A percentile compares a stretch with the other conserved stretches of the same genome.
Conservation (phyloP, 2,888 invertebrate species). For the Mamestra brassicae region DNA sequence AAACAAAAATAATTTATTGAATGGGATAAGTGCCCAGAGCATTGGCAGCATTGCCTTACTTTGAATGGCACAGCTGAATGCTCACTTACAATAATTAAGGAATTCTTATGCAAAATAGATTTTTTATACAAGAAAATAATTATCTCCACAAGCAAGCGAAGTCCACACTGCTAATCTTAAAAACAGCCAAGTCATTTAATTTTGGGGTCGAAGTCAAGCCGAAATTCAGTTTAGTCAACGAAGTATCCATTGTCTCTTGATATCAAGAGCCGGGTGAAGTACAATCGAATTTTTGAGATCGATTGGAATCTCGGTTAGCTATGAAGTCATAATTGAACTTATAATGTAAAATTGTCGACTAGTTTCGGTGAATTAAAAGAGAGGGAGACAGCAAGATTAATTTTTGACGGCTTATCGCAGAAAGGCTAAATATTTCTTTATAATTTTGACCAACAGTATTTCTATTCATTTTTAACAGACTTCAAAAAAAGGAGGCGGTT, state of each 20-base stretch:
- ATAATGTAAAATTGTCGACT: slow-evolving; percentile 18
- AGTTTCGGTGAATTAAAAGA: slow-evolving; percentile 24
- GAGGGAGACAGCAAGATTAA: neutral
- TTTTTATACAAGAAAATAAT: no score
- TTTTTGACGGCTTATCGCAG: neutral
- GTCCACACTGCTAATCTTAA: neutral
- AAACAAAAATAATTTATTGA: no score
- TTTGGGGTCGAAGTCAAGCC: neutral
- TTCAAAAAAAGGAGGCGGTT: no score
- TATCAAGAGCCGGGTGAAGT: slow-evolving; percentile 14
- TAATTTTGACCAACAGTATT: no score
- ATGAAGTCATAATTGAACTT: slow-evolving; percentile 11
- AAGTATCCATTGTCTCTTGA: slow-evolving; percentile 32
- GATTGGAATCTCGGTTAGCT: slow-evolving; percentile 35
- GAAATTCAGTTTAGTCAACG: slow-evolving; percentile 24
- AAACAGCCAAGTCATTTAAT: slow-evolving; percentile 5
- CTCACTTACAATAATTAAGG: no score
- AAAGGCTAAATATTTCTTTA: neutral
- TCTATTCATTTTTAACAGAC: no score
- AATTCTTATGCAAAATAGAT: no score
- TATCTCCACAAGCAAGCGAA: neutral
- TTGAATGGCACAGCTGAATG: no score
- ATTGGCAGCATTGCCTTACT: no score
- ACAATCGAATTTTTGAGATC: slow-evolving; percentile 34
- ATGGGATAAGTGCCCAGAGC: no score